phyloP scores from a whole-genome alignment of 2,888 invertebrate genomes.

The Panopea generosa region DNA sequence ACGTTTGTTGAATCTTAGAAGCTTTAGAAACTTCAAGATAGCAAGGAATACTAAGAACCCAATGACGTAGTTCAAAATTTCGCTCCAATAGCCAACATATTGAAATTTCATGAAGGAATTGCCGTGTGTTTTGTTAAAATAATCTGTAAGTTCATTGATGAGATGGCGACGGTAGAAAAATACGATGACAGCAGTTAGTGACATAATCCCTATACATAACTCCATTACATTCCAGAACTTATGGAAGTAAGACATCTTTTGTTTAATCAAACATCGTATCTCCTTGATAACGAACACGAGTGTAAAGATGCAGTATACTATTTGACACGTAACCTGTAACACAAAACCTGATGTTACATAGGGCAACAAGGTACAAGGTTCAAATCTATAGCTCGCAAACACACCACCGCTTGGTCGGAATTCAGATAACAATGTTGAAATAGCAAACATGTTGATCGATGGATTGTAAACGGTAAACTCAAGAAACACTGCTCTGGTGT shows the following conservation, averaged over 20 bases:
- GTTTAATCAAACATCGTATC: constrained; percentile 75
- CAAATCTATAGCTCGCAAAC: constrained; percentile 81
- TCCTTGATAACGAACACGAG: constrained; percentile 84
- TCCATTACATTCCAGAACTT: constrained; percentile 83
- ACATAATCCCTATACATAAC: constrained; percentile 80
- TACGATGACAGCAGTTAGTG: constrained; percentile 80
- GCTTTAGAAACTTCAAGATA: constrained; percentile 86
- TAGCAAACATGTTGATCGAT: constrained; percentile 82
- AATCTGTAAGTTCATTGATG: constrained; percentile 82
- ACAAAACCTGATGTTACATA: constrained; percentile 78
- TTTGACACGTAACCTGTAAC: constrained; percentile 82
- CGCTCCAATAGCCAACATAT: constrained; percentile 85
- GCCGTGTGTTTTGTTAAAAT: constrained; percentile 85
- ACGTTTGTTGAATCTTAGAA: constrained; percentile 86
- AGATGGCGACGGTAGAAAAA: constrained; percentile 80
- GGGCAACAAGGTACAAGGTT: constrained; percentile 83
- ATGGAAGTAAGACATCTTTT: constrained; percentile 81
- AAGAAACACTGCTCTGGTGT: constrained; percentile 86
- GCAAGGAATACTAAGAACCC: constrained; percentile 86
- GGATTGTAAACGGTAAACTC: constrained; percentile 87
- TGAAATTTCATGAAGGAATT: constrained; percentile 85
- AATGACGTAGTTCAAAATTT: constrained; percentile 85
- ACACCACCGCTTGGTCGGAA: constrained; percentile 81
- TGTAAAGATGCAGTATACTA: constrained; percentile 79
- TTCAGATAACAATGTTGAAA: constrained; percentile 83